Base-by-base conservation (phyloP, 64 coral and sea anemone genomes). In the Dendronephthya gigantea region DNA sequence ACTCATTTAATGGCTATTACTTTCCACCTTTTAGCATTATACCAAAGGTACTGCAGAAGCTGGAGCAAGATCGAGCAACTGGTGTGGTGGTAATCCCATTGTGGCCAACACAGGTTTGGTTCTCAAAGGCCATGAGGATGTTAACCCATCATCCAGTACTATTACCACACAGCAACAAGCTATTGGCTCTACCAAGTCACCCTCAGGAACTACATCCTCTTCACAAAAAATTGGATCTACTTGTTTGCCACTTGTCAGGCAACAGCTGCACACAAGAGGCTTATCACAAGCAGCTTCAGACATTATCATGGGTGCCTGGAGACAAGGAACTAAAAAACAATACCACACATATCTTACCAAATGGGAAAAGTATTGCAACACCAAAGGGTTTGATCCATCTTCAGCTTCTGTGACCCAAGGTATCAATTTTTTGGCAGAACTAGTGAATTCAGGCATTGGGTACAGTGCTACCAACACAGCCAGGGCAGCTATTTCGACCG, bases 191-290 rank as follows among this genome's bases (percentile, higher is more conserved):
- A 30, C 82, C 82, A 13, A 10, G 27, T 17, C 25, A 84, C 29
- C 30, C 35, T 50, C 52, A 34, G 14, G 49, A 34, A 22, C 10
- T 9, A 27, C 88, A 84, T 30, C 82, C 82, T 41, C 82, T 90
- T 9, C 19, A 11, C 17, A 19, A 34, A 4, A 50, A 74, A 43
- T 66, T 84, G 7, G 0, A 76, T 48, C 82, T 90, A 38, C 45
- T 90, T 82, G 88, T 82, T 47, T 90, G 88, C 68, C 48, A 15
- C 23, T 84, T 90, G 34, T 90, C 82, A 12, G 65, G 88, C 68
- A 49, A 90, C 10, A 16, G 0, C 28, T 84, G 14, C 40, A 84
- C 36, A 84, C 32, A 2, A 5, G 23, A 0, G 74, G 69, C 15
- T 39, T 82, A 59, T 55, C 84, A 38, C 15, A 13, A 62, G 6